Evolutionary conservation across 2,888 invertebrate species (phyloP).

Genomic region (Nasonovia ribisnigri): DNA sequence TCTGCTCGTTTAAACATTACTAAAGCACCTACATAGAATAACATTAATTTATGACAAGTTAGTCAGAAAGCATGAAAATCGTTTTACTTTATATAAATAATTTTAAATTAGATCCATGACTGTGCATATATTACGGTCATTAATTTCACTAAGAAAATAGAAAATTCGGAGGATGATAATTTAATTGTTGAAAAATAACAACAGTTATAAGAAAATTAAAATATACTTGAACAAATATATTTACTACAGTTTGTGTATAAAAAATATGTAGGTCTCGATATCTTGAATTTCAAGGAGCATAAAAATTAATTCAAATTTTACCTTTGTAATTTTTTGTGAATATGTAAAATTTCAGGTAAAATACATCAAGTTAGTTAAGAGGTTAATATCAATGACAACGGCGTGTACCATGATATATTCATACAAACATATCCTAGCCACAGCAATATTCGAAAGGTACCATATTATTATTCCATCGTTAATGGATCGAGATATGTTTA

Average conservation of each 20-base stretch:
- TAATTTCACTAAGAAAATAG: not conserved
- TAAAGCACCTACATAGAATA: not conserved
- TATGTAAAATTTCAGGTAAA: not conserved
- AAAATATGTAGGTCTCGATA: not conserved
- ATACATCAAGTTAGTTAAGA: not conserved
- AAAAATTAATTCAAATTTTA: not conserved
- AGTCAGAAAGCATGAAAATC: not conserved
- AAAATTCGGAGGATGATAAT: not conserved
- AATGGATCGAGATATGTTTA: constrained; percentile 34
- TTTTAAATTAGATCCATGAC: constrained; percentile 49
- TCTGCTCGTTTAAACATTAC: not conserved
- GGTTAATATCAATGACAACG: not conserved
- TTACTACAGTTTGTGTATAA: not conserved
- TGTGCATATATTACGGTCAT: constrained; percentile 16
- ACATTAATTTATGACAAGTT: not conserved
- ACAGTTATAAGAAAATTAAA: not conserved
- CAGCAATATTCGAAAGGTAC: not conserved
- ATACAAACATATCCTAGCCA: not conserved
- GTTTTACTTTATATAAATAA: constrained; percentile 7
- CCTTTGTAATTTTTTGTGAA: not conserved
- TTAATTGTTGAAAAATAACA: constrained; percentile 2
- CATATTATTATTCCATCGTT: constrained; percentile 32
- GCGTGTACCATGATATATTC: not conserved
- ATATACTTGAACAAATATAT: not conserved
- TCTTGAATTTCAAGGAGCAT: not conserved